Evolutionary conservation across 1,140 invertebrate genomes (phyloP), one percentile per base, ranked within the genome.

Genomic region (Drosophila quadrilineata): DNA sequence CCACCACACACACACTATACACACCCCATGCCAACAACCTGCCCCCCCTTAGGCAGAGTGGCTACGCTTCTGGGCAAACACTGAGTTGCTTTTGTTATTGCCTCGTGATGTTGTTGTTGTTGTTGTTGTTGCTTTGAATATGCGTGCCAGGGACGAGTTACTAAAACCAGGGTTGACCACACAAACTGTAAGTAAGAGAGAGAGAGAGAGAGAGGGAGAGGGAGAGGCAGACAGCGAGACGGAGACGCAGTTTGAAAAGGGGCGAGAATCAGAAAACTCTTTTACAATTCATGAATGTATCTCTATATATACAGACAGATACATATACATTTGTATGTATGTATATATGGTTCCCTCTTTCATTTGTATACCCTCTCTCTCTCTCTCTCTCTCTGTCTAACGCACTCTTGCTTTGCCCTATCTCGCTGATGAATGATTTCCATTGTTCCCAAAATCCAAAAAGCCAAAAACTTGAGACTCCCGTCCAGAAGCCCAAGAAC

Each of bases 381-480:
- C n/a, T n/a, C n/a, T n/a, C n/a, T n/a, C n/a, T n/a, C n/a, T n/a
- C n/a, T n/a, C n/a, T n/a, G n/a, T n/a, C n/a, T n/a, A n/a, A n/a
- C n/a, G n/a, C n/a, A n/a, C n/a, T n/a, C n/a, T n/a, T n/a, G n/a
- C n/a, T n/a, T n/a, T n/a, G n/a, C n/a, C n/a, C n/a, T n/a, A n/a
- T n/a, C n/a, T n/a, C n/a, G n/a, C n/a, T 38, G 16, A 68, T 68
- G 77, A 84, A 84, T 84, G 77, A 84, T 77, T 75, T 62, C 57
- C 77, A 84, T 84, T 84, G 77, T 85, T 74, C 77, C 72, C 67
- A 40, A 48, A n/a, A n/a, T n/a, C n/a, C n/a, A n/a, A n/a, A n/a
- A n/a, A n/a, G n/a, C n/a, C n/a, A n/a, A n/a, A n/a, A n/a, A n/a
- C n/a, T n/a, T n/a, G n/a, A n/a, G n/a, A n/a, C n/a, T n/a, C n/a